Conservation (phyloP, 2,113 vertebrate genomes). For the Bujurquina vittata region DNA sequence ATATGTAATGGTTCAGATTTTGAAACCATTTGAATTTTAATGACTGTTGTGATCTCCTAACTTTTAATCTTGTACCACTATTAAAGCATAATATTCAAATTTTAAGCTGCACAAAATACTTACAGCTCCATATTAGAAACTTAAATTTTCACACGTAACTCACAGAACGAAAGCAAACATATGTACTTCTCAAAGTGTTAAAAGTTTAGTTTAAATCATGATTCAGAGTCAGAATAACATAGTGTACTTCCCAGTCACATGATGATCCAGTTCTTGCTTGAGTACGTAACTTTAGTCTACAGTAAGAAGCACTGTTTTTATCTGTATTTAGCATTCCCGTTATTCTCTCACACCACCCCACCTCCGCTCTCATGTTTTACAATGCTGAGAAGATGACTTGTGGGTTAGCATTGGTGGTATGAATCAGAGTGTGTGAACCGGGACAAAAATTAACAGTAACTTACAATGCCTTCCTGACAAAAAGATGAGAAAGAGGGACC, state of each 20-base stretch:
- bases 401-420: slow-evolving; percentile 25
- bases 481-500: background rate
- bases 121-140: too few species aligned
- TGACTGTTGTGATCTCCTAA: background rate
- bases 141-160: background rate
- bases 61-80: background rate
- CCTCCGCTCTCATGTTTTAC: background rate
- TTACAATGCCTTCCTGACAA: slow-evolving; percentile 7
- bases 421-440: slow-evolving; percentile 51
- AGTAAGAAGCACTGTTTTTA: background rate
- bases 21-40: background rate
- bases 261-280: background rate
- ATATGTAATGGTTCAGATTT: background rate
- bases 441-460: slow-evolving; percentile 19
- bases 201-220: background rate
- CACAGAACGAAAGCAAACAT: too few species aligned
- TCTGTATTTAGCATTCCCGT: background rate
- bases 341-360: background rate
- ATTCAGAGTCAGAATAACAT: background rate
- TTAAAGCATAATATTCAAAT: background rate
- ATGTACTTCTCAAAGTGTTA: too few species aligned
- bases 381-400: slow-evolving; percentile 36
- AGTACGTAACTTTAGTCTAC: background rate
- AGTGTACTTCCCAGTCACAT: background rate
- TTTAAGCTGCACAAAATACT: too few species aligned